Evolutionary conservation across 2,888 invertebrate genomes (phyloP), one percentile per base, ranked within the genome.

Genomic region (Ormyrus thymus): DNA sequence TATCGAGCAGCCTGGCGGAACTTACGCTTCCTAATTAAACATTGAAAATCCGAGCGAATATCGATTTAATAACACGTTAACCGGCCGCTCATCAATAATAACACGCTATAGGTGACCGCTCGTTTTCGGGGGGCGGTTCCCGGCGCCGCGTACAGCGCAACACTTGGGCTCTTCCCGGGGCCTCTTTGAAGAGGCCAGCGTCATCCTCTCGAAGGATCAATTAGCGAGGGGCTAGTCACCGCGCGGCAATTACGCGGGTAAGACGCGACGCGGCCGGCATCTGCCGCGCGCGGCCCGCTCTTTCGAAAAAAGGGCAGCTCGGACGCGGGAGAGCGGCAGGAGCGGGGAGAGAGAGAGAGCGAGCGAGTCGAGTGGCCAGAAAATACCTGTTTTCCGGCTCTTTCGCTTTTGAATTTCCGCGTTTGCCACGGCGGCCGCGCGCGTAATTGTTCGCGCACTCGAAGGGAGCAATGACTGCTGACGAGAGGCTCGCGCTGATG

Each of bases 351-450:
- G 61, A 4, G 29, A 29, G 29, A 29, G 29, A 29, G 29, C 1
- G 29, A n/a, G 50, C 15, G 50, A 8, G 8, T 43, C 66, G 71
- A 71, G 56, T 61, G 61, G 51, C 59, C 45, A 61, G 62, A 29
- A 55, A 70, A 64, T 72, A 72, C 72, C 62, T 72, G 71, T 58
- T 65, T 78, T 61, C 77, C 77, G 71, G 77, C 65, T 71, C 59
- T 71, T 77, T 77, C 64, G 45, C 71, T 8, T 45, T 29, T 62
- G 64, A 65, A 61, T 75, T 75, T 68, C 75, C 66, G 66, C 69
- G 29, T 75, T 72, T 55, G 68, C 55, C 59, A 50, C 61, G 15
- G 62, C 70, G 11, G 50, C 46, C 29, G 66, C 45, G 15, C 62
- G 68, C 72, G 65, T 77, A 77, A 78, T 78, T 68, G 72, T 68